These are phyloP conservation scores for Thalpophila matura DNA, from an alignment of 2,888 invertebrate genomes.

Conservation along the genomic window DNA sequence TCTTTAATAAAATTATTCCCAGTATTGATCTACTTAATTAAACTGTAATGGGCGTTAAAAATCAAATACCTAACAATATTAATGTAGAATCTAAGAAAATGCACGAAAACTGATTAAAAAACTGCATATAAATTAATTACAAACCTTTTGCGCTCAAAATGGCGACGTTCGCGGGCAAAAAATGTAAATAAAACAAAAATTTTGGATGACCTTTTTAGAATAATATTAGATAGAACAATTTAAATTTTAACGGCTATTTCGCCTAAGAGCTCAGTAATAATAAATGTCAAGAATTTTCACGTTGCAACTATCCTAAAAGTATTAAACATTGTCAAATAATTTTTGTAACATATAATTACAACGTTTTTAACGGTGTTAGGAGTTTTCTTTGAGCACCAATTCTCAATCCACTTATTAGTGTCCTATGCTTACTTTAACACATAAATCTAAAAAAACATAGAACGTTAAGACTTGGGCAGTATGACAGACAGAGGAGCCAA, in stretches of 20 bases:
- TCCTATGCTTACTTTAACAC: no score
- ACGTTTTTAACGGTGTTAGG: no score
- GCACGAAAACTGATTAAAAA: conserved; percentile 1
- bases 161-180: conserved; percentile 7
- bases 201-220: conserved; percentile 45
- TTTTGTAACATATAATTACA: no score
- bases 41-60: background rate
- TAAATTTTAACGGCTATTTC: conserved; percentile 20
- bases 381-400: no score
- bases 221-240: conserved; percentile 40
- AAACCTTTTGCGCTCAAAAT: conserved; percentile 1
- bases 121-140: background rate
- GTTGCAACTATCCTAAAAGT: no score
- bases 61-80: background rate
- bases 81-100: no score
- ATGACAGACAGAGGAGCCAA: no score
- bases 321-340: no score
- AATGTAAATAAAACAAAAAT: conserved; percentile 26
- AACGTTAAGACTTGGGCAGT: no score
- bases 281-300: background rate
- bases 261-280: background rate
- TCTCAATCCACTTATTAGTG: no score
- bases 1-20: conserved; percentile 11
- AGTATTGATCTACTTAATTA: conserved; percentile 44
- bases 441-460: no score